Evolutionary conservation across 2,113 vertebrate species (phyloP).

Genomic region (Chunga burmeisteri): DNA sequence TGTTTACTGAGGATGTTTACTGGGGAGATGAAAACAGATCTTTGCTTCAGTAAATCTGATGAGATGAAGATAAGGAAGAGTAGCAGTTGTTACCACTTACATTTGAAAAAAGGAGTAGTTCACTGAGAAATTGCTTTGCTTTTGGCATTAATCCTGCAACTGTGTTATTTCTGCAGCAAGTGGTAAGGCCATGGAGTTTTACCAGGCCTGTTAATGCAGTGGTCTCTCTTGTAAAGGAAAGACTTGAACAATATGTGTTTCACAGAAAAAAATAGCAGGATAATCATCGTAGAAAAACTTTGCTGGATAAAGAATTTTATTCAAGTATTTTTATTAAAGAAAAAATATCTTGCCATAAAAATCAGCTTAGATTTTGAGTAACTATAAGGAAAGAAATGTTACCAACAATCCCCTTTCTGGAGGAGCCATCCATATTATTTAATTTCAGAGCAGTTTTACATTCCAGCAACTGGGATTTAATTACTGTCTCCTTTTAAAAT

Average conservation of each 20-base stretch:
- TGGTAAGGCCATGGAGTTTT: not conserved
- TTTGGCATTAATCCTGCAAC: not conserved
- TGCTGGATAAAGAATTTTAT: not conserved
- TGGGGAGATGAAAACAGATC: not conserved
- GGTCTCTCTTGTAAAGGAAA: not conserved
- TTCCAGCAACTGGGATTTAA: constrained; percentile 6
- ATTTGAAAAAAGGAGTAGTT: not conserved
- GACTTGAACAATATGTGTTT: not conserved
- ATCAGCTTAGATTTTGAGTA: not conserved
- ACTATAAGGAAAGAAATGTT: not conserved
- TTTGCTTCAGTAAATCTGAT: not conserved
- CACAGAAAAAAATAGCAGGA: not conserved
- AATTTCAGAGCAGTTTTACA: not conserved
- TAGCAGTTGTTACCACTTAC: not conserved
- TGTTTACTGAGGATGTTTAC: not conserved
- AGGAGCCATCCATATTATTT: not conserved
- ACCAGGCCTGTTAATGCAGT: not conserved
- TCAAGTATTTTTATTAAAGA: not conserved
- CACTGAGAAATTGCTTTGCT: not conserved
- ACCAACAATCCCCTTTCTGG: not conserved
- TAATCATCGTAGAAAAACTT: not conserved
- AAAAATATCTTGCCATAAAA: not conserved
- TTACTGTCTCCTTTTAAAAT: constrained; percentile 10
- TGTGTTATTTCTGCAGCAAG: not conserved
- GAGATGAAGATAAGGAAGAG: not conserved